Evolutionary conservation across 2,113 vertebrate species (phyloP).

Genomic region (Mus spicilegus): DNA sequence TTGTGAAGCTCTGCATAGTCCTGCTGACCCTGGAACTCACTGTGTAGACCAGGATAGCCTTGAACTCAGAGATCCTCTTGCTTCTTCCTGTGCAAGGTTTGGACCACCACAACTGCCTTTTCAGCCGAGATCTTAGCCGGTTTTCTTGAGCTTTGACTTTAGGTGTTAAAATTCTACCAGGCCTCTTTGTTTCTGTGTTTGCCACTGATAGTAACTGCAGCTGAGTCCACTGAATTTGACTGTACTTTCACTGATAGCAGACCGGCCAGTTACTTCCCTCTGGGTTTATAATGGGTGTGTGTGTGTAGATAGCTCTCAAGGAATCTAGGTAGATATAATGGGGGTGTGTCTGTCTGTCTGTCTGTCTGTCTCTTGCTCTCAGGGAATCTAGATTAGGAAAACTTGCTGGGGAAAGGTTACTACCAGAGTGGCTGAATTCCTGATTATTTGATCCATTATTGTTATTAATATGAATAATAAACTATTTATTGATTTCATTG

Average conservation of each 20-base stretch:
- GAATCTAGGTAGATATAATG: conserved; percentile 16
- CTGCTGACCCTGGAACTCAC: neutral
- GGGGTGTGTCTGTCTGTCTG: neutral
- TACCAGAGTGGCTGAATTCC: conserved; percentile 42
- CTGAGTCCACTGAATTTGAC: conserved; percentile 25
- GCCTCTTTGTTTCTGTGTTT: conserved; percentile 35
- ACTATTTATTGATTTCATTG: conserved; percentile 74
- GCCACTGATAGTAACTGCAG: conserved; percentile 41
- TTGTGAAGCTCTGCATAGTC: neutral
- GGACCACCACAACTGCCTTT: neutral
- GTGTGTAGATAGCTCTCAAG: conserved; percentile 28
- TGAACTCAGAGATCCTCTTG: neutral
- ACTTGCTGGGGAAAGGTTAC: neutral
- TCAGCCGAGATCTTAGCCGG: conserved; percentile 27
- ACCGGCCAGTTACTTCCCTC: conserved; percentile 45
- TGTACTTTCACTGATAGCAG: conserved; percentile 47
- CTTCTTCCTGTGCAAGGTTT: neutral
- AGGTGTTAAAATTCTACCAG: conserved; percentile 59
- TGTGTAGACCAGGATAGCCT: neutral
- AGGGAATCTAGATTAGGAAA: conserved; percentile 61
- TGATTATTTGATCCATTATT: conserved; percentile 65
- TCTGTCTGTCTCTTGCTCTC: neutral
- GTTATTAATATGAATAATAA: conserved; percentile 74
- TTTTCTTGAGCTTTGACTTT: conserved; percentile 69
- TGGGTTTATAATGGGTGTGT: conserved; percentile 53